Evolutionary conservation across 2,113 vertebrate genomes (phyloP), one percentile per base, ranked within the genome.

Genomic region (Ariopsis seemanni): DNA sequence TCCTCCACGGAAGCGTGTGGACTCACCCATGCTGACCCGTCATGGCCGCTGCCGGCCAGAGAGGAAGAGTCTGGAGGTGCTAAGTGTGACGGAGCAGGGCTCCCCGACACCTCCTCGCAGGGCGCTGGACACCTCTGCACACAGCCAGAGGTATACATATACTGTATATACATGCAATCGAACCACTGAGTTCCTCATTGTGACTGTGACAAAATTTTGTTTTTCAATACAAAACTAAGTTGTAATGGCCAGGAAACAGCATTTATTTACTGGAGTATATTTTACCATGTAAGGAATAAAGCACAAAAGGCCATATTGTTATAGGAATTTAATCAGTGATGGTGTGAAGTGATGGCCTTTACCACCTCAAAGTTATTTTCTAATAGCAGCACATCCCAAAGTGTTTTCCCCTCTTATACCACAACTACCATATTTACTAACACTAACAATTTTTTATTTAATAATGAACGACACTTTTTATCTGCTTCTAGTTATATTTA

Each of bases 11-110:
- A 98, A 98, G 93, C 96, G 97, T 0, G 97, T 98, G 8, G 97
- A 98, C 91, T 98, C 97, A 0, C 97, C 97, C 1, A 97, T 98
- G 97, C 90, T 98, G 91, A 97, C 96, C 42, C 95, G 97, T 18
- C 97, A 97, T 0, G 97, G 97, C 60, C 97, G 97, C 87, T 96
- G 96, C 50, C 94, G 97, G 72, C 97, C 97, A 0, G 97, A 98
- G 91, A 95, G 97, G 92, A 98, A 98, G 91, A 98, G 97, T 90
- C 95, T 98, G 93, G 97, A 98, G 92, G 97, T 97, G 27, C 93
- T 98, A 83, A 98, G 97, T 85, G 96, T 97, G 84, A 97, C 97
- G 0, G 97, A 98, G 82, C 97, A 97, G 34, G 97, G 97, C 79
- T 98, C 97, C 84, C 97, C 97, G 0, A 97, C 97, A 65, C 96